Evolutionary conservation across 1,140 invertebrate species (phyloP), one percentile per base, ranked within the genome.

Genomic region (Littorina saxatilis): DNA sequence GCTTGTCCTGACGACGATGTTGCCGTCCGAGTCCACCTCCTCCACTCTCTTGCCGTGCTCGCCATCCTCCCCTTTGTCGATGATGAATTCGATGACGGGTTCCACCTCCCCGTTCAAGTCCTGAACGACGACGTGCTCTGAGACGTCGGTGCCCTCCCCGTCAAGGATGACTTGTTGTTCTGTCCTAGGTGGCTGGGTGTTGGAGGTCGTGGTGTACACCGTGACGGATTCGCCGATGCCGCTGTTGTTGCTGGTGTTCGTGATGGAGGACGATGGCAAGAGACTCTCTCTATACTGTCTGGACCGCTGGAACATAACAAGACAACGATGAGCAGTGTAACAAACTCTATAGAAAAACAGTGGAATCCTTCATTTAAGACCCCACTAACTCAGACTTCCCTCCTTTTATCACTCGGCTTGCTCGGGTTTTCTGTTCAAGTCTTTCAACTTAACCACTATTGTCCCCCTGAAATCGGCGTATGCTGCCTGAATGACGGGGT

Each of bases 31-130:
- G 27, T 78, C 76, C 29, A 63, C 74, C 55, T 40, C 23, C 1
- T 32, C 39, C 58, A 63, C 9, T 78, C 76, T 63, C 17, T 63
- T 7, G n/a, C 23, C 20, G 39, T 40, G 2, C 11, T 39, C 35
- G 52, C n/a, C 0, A n/a, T 27, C 39, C 1, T 43, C 58, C 27
- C 37, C 27, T 29, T 78, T 37, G 4, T 78, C 17, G 32, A 78
- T 63, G 23, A 78, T 58, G 35, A 78, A 66, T 17, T 78, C n/a
- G 39, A 78, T 78, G 55, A 78, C 40, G 4, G 76, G 55, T 32
- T 78, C 76, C 4, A 35, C 58, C n/a, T 50, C 23, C 20, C n/a
- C 20, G 23, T 4, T n/a, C 5, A n/a, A 39, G 13, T 52, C 70
- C 23, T 73, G 70, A 2, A 52, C 43, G 0, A 73, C 70, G 9